Evolutionary conservation across 2,113 vertebrate species (phyloP), one percentile per base, ranked within the genome.

Genomic region (Macaca nemestrina): DNA sequence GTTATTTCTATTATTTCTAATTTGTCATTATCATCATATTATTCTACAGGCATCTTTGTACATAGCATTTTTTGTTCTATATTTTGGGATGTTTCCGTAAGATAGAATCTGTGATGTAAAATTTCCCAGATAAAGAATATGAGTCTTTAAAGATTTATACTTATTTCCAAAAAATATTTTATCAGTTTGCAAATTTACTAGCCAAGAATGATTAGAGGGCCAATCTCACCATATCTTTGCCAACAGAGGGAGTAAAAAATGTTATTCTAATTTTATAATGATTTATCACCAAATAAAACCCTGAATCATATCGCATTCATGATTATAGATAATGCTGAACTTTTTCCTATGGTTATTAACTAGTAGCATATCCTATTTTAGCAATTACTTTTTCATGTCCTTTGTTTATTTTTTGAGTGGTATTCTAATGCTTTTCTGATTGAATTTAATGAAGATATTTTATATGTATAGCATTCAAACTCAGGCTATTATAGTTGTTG

Each of bases 391-490:
- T 94, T 64, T 73, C 32, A 52, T 48, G 48, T 64, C n/a, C 78
- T 90, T 88, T 48, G 52, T 88, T 96, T 84, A 55, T 57, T 95
- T 94, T 89, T 45, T 83, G 48, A 96, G 92, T 72, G 52, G 45
- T 88, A 50, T 82, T 86, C 50, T 68, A 70, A 76, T 73, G 35
- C 43, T 95, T 96, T 92, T 83, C 70, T n/a, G 43, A 83, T n/a
- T 50, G 50, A 87, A 55, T 81, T 30, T 75, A 87, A 82, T 35
- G 48, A 95, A 80, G n/a, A 82, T 25, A 50, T 81, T 50, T 52
- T 59, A 73, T 16, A 73, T 1, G 13, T 43, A 55, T 5, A 73
- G 57, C 61, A 59, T 88, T 94, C 75, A 76, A 67, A 90, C 40
- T 76, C 45, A n/a, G 79, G 45, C 92, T 78, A 22, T n/a, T 11